Base-by-base conservation (phyloP, 1,140 invertebrate species). In the Drosophila orena region DNA sequence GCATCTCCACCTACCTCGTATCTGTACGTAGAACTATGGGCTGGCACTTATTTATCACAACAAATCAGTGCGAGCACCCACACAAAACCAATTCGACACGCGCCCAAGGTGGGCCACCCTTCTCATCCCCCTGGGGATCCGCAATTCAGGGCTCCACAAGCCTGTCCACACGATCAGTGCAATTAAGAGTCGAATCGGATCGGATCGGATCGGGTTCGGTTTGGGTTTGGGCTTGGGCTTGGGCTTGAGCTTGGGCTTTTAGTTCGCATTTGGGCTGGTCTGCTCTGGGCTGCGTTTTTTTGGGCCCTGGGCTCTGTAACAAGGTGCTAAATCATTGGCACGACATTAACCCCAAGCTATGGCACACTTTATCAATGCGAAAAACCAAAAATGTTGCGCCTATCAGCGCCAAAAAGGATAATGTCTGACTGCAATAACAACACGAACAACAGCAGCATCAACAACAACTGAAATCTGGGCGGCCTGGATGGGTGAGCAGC, bases 281-380 rank as follows among this genome's bases (percentile, higher is more conserved):
- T 40, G 40, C 34, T 38, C 57, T 38, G 47, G 38, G 40, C 71
- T 46, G 43, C 62, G 40, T 40, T 65, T 66, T 43, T 24, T 47
- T 30, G 37, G 3, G 37, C 37, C 14, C 14, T 38, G 43, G 59
- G 52, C 62, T 43, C 84, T 88, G 84, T 91, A 91, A 91, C 90
- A 88, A 91, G 90, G 81, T 91, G 90, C 90, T 91, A 91, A 91
- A 91, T 91, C 90, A 91, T 91, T 91, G 81, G 90, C 60, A 64
- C 86, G 90, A 91, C 90, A 91, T 91, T 91, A 91, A 91, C 90
- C 90, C 90, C 79, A 91, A 91, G 85, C 77, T 88, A 91, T 86
- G 79, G 90, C 77, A 84, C 85, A 91, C 90, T 91, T 91, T 90
- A 91, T 91, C 90, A 91, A 91, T 91, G 90, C 90, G 56, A 60